Conservation (phyloP, 2,797 vertebrate species). For the Falco cherrug region DNA sequence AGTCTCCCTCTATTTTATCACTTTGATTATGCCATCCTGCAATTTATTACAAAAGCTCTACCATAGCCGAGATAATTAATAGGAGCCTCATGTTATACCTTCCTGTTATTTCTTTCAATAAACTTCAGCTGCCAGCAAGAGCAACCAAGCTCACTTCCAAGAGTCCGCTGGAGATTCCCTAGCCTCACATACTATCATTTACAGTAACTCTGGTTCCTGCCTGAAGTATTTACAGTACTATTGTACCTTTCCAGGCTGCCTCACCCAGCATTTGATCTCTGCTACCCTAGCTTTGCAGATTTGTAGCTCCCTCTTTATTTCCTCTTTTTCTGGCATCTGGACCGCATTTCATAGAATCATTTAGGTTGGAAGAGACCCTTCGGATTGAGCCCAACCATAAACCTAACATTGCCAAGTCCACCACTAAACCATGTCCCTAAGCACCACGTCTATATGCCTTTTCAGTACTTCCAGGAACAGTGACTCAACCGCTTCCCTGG, state of each 20-base stretch:
- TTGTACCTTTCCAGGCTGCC: neutral
- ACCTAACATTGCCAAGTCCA: too few species aligned
- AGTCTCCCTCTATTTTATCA: conserved; percentile 35
- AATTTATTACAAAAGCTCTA: conserved; percentile 29
- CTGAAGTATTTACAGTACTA: neutral
- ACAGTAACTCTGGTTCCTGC: neutral
- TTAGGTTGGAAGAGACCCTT: too few species aligned
- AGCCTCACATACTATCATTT: neutral
- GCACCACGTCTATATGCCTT: too few species aligned
- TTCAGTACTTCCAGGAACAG: too few species aligned
- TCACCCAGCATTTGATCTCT: conserved; percentile 8
- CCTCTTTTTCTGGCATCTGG: neutral
- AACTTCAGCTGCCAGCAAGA: conserved; percentile 1
- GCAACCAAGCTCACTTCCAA: neutral
- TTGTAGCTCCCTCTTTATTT: neutral
- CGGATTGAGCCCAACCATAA: too few species aligned
- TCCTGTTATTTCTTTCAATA: conserved; percentile 42
- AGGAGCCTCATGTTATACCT: conserved; percentile 10
- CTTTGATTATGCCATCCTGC: conserved; percentile 24
- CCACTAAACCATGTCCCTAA: too few species aligned
- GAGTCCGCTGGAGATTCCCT: neutral
- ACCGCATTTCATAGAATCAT: neutral
- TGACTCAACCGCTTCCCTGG: too few species aligned
- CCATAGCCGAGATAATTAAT: conserved; percentile 11
- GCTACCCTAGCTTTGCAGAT: conserved; percentile 8